These are phyloP conservation scores for Leucophenga montana DNA, from an alignment of 2,888 invertebrate genomes.

Conservation along the genomic window DNA sequence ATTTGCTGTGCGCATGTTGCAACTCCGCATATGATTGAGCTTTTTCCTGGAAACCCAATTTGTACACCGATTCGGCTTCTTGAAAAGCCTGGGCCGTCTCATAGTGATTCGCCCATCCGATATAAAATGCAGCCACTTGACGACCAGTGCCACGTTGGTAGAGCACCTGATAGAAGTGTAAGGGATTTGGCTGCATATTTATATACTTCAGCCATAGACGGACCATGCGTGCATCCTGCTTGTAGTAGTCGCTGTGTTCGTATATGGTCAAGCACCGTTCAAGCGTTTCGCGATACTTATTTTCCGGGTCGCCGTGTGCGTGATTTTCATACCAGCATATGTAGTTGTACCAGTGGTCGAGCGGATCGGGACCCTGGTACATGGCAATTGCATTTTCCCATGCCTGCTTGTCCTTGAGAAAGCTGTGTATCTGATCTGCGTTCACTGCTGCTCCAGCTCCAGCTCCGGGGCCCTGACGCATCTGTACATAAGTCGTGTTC, in stretches of 20 bases:
- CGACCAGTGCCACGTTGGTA: conserved; percentile 87
- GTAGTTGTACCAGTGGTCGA: conserved; percentile 92
- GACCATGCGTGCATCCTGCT: conserved; percentile 89
- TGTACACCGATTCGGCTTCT: conserved; percentile 87
- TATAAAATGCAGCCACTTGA: conserved; percentile 87
- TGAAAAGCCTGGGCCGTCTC: conserved; percentile 87
- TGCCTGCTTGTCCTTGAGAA: conserved; percentile 74
- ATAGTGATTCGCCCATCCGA: conserved; percentile 91
- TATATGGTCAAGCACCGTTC: conserved; percentile 88
- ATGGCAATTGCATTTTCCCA: conserved; percentile 88
- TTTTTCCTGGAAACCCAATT: conserved; percentile 82
- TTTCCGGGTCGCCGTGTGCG: conserved; percentile 82
- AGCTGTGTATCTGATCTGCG: conserved; percentile 69
- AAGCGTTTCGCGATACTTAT: conserved; percentile 89
- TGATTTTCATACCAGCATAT: conserved; percentile 95
- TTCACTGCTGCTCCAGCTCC: conserved; percentile 48
- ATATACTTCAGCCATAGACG: conserved; percentile 94
- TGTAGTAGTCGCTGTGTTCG: conserved; percentile 86
- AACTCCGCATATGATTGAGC: conserved; percentile 88
- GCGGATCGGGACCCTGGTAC: conserved; percentile 90
- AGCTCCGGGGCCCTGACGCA: conserved; percentile 52
- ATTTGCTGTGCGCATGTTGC: conserved; percentile 83
- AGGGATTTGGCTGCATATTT: conserved; percentile 83
- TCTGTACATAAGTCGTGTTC: conserved; percentile 50
- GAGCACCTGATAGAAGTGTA: conserved; percentile 87